Conservation (phyloP, 2,113 vertebrate genomes). For the Austrofundulus limnaeus region DNA sequence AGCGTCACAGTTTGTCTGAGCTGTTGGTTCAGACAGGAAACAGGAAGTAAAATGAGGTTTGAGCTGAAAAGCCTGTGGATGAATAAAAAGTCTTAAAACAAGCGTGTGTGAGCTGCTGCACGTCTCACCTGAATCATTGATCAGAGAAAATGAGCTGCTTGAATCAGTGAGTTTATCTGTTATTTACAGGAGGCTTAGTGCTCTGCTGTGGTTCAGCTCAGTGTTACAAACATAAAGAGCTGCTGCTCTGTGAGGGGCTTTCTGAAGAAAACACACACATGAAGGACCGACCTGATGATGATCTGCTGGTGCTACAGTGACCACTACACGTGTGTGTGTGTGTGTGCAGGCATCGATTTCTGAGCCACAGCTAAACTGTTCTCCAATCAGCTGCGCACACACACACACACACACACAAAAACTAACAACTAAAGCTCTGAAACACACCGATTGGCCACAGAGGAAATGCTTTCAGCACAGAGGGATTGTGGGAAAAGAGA, state of each 20-base stretch:
- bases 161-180: not conserved
- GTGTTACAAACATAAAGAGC: not conserved
- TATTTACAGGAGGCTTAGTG: not conserved
- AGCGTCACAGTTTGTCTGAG: not conserved
- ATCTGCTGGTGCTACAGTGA: not conserved
- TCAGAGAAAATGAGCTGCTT: not conserved
- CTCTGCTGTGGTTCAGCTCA: not conserved
- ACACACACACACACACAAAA: conserved; percentile 11
- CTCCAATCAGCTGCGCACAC: conserved; percentile 41
- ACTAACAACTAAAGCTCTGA: conserved; percentile 20
- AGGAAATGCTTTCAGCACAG: conserved; percentile 60
- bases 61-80: not conserved
- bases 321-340: conserved; percentile 3
- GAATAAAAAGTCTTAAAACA: not conserved
- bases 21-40: not conserved
- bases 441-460: conserved; percentile 62
- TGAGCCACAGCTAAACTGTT: conserved; percentile 49
- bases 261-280: too few species aligned
- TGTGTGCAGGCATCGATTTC: conserved; percentile 52
- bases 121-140: not conserved
- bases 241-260: not conserved
- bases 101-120: not conserved
- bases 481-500: conserved; percentile 63
- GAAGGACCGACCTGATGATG: too few species aligned
- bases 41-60: not conserved